phyloP scores from a whole-genome alignment of 2,113 vertebrate genomes.

The Thalassarche chlororhynchos region DNA sequence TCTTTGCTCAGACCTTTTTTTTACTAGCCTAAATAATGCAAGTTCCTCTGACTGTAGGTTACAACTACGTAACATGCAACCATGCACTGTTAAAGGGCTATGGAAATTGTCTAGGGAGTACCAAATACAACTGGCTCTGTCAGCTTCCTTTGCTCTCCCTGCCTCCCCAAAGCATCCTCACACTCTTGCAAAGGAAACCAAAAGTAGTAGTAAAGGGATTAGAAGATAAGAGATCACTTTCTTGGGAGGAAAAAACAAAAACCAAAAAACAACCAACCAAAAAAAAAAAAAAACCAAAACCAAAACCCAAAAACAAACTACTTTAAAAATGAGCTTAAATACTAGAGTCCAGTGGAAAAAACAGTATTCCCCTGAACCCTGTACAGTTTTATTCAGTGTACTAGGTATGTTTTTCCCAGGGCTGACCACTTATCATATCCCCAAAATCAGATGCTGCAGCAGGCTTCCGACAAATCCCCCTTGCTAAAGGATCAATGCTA shows the following conservation, averaged over 20 bases:
- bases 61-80: accelerated
- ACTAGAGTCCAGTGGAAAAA: neutral
- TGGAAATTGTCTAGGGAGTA: neutral
- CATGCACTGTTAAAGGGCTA: neutral
- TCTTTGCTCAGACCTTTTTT: neutral
- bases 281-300: too few relatives aligned
- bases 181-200: neutral
- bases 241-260: too few relatives aligned
- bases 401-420: neutral
- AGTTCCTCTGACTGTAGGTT: neutral
- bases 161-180: neutral
- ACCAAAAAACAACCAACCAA: too few relatives aligned
- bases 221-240: neutral
- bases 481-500: neutral
- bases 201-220: neutral
- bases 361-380: neutral
- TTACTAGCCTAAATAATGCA: neutral
- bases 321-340: neutral
- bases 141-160: neutral
- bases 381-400: neutral
- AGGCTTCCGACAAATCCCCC: neutral
- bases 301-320: too few relatives aligned
- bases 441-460: neutral
- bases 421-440: neutral
- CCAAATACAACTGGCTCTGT: neutral